Base-by-base conservation (phyloP, 2,113 vertebrate species). In the Cyprinodon tularosa region DNA sequence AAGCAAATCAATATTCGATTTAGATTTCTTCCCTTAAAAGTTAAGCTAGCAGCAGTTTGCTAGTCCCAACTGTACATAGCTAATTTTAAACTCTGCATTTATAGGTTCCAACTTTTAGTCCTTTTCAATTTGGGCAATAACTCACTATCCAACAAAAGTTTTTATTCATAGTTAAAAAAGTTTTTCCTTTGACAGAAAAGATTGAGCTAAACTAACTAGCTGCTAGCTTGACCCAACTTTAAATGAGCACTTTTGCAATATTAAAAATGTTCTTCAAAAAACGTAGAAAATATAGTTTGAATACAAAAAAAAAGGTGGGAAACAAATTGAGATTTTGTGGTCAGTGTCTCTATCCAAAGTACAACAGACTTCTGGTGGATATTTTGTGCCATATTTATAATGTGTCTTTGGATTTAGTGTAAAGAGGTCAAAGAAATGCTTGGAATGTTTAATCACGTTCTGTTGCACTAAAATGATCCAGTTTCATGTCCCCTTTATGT, bases 311-410 rank as follows among this genome's bases (percentile, higher is more conserved):
- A 57, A 57, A 2, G 50, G 50, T 57, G 50, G 48, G 12, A 71
- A 63, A 65, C 48, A 60, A 42, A 3, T 64, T 53, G 2, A 10
- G 6, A 50, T 66, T 73, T 39, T 44, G 71, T 42, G n/a, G 38
- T 57, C 50, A 72, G 66, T 63, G 65, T 40, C 74, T 65, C 66
- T 84, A 47, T 63, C 62, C 77, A 66, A 66, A 78, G 57, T 60
- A 37, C 66, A 66, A 38, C 39, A n/a, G 14, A 4, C 66, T n/a
- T 68, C 71, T 77, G 77, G 39, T 83, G 77, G 67, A 71, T 63
- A 63, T 37, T 79, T 78, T 84, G 75, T 87, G 81, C 81, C 88
- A 90, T 86, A 79, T 71, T 86, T 44, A 60, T 78, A 61, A 76
- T 62, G 67, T 57, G 67, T 37, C 12, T 71, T 86, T 67, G 63